Evolutionary conservation across 2,888 invertebrate genomes (phyloP).

Genomic region (Tigriopus californicus): DNA sequence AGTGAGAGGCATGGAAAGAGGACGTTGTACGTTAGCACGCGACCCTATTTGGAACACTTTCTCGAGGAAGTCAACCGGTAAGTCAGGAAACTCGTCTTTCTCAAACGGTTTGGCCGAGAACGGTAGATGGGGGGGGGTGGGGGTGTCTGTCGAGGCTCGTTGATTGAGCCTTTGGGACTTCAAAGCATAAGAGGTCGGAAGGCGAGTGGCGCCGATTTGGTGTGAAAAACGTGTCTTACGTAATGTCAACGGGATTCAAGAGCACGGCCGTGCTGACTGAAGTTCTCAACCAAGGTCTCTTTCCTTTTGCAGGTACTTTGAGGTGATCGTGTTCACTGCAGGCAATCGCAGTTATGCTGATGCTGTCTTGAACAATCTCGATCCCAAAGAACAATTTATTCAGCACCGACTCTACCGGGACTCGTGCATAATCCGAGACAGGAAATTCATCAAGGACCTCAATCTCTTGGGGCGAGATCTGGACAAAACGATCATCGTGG

Average conservation of each 20-base stretch:
- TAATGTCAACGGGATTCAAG: not conserved
- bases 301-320: not conserved
- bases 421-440: not conserved
- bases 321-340: not conserved
- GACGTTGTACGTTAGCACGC: not conserved
- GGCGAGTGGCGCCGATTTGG: no score
- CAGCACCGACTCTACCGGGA: not conserved
- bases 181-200: no score
- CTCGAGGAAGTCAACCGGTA: not conserved
- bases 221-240: no score
- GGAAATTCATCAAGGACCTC: not conserved
- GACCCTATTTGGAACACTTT: slow-evolving; percentile 2
- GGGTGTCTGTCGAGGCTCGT: no score
- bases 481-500: not conserved
- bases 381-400: not conserved
- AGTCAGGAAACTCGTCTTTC: not conserved
- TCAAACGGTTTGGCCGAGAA: no score
- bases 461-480: not conserved
- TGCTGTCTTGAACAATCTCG: not conserved
- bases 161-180: no score
- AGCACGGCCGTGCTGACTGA: not conserved
- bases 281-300: no score
- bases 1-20: not conserved
- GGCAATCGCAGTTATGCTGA: not conserved
- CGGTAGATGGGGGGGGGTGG: no score